A percentile compares a stretch with the other conserved stretches of the same genome.
phyloP scores from a whole-genome alignment of 2,113 vertebrate genomes.

The Pteronura brasiliensis region DNA sequence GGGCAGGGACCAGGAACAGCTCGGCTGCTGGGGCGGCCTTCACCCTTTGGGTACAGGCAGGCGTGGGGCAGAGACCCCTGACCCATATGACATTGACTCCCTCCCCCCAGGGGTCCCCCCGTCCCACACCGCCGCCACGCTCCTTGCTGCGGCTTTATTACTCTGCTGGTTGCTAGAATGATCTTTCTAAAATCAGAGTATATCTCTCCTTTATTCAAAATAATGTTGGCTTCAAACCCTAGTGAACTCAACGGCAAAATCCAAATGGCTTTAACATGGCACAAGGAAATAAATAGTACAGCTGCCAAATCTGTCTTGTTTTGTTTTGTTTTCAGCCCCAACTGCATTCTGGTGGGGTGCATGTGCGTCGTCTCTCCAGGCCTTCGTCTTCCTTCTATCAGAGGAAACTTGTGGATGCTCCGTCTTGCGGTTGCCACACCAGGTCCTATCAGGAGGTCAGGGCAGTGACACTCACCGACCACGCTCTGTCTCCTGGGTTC shows the following conservation, averaged over 20 bases:
- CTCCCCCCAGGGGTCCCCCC: background rate
- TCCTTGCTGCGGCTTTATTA: background rate
- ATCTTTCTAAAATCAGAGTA: background rate
- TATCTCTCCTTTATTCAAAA: background rate
- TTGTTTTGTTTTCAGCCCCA: background rate
- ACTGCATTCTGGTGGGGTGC: fast-evolving
- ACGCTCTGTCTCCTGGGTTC: background rate
- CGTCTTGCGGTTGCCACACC: background rate
- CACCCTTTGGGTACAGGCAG: background rate
- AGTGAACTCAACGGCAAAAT: background rate
- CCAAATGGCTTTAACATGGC: background rate
- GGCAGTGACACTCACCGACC: background rate
- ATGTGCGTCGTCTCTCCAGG: background rate
- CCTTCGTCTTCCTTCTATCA: background rate
- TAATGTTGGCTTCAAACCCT: background rate
- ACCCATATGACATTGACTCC: background rate
- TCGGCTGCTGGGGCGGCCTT: background rate
- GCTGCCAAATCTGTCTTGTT: background rate
- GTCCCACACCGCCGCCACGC: background rate
- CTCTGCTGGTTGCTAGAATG: background rate
- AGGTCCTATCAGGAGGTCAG: background rate
- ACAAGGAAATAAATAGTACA: background rate
- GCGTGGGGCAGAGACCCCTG: background rate
- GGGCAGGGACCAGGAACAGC: background rate
- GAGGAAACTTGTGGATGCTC: background rate